phyloP scores from a whole-genome alignment of 1,140 invertebrate genomes.

The Drosophila ambigua region DNA sequence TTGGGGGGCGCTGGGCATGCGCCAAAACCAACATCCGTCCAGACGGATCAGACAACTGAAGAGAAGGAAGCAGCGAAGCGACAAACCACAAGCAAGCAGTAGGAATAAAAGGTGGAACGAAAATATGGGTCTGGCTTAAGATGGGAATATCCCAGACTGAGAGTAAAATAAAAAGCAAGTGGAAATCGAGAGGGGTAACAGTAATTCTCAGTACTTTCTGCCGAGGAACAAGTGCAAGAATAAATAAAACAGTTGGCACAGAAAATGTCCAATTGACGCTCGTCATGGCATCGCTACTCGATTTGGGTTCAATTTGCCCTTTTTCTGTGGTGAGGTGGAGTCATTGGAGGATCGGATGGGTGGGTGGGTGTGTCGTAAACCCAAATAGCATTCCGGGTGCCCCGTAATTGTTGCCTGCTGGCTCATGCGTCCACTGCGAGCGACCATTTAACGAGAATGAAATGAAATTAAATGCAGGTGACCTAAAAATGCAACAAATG shows the following conservation, averaged over 20 bases:
- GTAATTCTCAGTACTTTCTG: too few relatives aligned
- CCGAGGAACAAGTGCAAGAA: too few relatives aligned
- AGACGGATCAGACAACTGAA: background rate
- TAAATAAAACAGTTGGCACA: background rate
- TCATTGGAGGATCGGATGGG: background rate
- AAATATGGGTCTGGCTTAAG: too few relatives aligned
- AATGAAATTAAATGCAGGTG: conserved; percentile 77
- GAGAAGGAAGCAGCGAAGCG: background rate
- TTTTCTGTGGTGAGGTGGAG: background rate
- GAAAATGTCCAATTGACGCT: conserved; percentile 21
- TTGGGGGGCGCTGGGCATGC: conserved; percentile 56
- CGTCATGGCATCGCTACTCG: conserved; percentile 32
- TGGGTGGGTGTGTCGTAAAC: conserved; percentile 57
- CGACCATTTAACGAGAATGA: conserved; percentile 67
- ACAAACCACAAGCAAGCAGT: too few relatives aligned
- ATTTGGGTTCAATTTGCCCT: conserved; percentile 38
- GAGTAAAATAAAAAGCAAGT: too few relatives aligned
- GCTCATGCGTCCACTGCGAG: conserved; percentile 41
- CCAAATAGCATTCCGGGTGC: conserved; percentile 71
- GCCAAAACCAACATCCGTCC: conserved; percentile 27
- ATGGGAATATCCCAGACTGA: too few relatives aligned
- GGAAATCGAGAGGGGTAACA: too few relatives aligned
- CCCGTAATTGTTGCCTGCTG: conserved; percentile 47
- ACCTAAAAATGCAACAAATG: conserved; percentile 68
- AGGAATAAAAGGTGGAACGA: background rate